Evolutionary conservation across 2,888 invertebrate genomes (phyloP).

Genomic region (Iselma pallidipennis): DNA sequence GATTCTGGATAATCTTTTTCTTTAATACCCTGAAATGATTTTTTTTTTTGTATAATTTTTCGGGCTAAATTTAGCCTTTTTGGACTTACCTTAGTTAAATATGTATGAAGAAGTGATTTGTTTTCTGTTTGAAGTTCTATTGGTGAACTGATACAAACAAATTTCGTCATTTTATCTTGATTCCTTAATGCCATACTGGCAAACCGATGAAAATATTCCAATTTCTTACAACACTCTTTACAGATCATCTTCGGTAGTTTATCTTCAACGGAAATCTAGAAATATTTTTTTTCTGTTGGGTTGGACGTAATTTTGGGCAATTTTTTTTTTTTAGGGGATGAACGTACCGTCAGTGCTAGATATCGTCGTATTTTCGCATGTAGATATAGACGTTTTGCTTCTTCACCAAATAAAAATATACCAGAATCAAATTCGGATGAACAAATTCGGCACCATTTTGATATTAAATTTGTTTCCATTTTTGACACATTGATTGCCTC

Average conservation of each 20-base stretch:
- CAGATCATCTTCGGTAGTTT: constrained; percentile 72
- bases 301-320: background rate
- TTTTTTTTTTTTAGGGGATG: background rate
- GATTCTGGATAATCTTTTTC: constrained; percentile 41
- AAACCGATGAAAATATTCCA: constrained; percentile 69
- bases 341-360: constrained; percentile 66
- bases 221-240: constrained; percentile 64
- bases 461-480: constrained; percentile 45
- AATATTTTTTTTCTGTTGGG: constrained; percentile 23
- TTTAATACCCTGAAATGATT: constrained; percentile 37
- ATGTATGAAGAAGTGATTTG: constrained; percentile 59
- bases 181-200: constrained; percentile 67
- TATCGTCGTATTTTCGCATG: constrained; percentile 71
- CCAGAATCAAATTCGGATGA: constrained; percentile 64
- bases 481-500: constrained; percentile 41
- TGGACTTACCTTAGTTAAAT: constrained; percentile 59
- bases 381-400: constrained; percentile 67
- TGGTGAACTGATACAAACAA: constrained; percentile 35
- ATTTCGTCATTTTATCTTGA: constrained; percentile 62
- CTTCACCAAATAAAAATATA: constrained; percentile 67
- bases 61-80: background rate
- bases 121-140: constrained; percentile 53
- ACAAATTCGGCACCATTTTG: constrained; percentile 66
- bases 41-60: background rate
- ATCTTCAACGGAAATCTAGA: constrained; percentile 68